These are phyloP conservation scores for Ceratina japonica DNA, from an alignment of 1,140 invertebrate species.

Conservation along the genomic window DNA sequence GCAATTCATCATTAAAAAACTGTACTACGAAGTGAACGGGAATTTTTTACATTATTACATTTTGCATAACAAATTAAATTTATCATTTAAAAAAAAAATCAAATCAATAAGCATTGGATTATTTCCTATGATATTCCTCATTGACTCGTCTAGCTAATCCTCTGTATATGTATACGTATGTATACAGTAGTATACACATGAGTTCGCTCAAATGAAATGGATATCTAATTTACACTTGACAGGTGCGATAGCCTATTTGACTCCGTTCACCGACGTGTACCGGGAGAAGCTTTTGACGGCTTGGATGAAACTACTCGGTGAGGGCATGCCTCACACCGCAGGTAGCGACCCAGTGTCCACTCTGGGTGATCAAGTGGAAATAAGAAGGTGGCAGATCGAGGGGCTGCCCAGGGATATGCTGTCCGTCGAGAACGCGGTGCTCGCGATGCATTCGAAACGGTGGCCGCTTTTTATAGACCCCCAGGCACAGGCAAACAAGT, in stretches of 20 bases:
- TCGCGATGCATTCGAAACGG: conserved; percentile 81
- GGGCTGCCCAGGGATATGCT: conserved; percentile 85
- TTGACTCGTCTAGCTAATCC: too few relatives aligned
- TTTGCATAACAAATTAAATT: too few relatives aligned
- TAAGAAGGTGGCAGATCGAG: conserved; percentile 84
- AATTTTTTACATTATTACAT: too few relatives aligned
- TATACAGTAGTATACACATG: too few relatives aligned
- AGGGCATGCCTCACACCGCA: conserved; percentile 79
- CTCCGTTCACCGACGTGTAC: conserved; percentile 83
- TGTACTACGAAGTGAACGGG: too few relatives aligned
- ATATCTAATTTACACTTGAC: conserved; percentile 48
- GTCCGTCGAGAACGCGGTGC: conserved; percentile 86
- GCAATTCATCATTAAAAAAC: too few relatives aligned
- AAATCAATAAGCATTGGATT: too few relatives aligned
- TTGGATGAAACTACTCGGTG: conserved; percentile 64
- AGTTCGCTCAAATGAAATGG: too few relatives aligned
- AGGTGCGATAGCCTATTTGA: conserved; percentile 86
- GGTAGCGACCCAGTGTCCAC: conserved; percentile 81
- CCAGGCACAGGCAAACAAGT: conserved; percentile 85
- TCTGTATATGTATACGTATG: too few relatives aligned
- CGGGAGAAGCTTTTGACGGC: conserved; percentile 68
- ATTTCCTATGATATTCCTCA: too few relatives aligned
- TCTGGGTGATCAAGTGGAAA: conserved; percentile 83
- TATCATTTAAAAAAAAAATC: too few relatives aligned
- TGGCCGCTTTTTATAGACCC: conserved; percentile 88